Base-by-base conservation (phyloP, 2,797 vertebrate species). In the Lycodopsis pacificus region DNA sequence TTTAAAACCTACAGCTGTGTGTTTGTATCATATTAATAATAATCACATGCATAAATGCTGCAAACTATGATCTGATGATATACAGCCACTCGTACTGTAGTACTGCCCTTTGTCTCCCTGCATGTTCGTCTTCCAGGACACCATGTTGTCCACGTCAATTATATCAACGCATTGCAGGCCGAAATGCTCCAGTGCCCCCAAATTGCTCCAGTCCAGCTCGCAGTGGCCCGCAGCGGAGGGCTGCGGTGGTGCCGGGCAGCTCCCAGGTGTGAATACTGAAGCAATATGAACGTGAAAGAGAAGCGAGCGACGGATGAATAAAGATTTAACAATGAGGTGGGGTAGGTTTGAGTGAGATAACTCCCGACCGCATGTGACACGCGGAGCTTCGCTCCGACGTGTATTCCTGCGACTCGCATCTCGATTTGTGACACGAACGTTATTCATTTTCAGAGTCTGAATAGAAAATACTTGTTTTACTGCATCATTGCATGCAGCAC, bases 161-260 rank as follows among this genome's bases (percentile, higher is more conserved):
- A 76, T 38, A 67, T 73, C 48, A 66, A 65, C 20, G 67, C 78
- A 56, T 49, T 36, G 46, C 40, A 59, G 46, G 58, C 27, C 49
- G 58, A 14, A 84, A 85, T 42, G 84, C 77, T 72, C 72, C 44
- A 66, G 25, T 48, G 84, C 81, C 70, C 64, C 42, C 40, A 81
- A 72, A 85, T 83, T 70, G 67, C 76, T 82, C 14, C 66, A 25
- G 59, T 48, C 42, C 46, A 30, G 5, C 22, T 65, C 73, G 49
- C 80, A 38, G 71, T 25, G 62, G 36, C 27, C 12, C 0, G 57
- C 56, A 53, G 78, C 46, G 30, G 63, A 54, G 58, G 27, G 38
- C 53, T 44, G 69, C 5, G 40, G 66, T 12, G 12, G 8, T 22
- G 65, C 66, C 53, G 73, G 64, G 64, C 42, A 34, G 25, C 38